phyloP scores from a whole-genome alignment of 2,113 vertebrate species.

The Poeciliopsis turrubarensis region DNA sequence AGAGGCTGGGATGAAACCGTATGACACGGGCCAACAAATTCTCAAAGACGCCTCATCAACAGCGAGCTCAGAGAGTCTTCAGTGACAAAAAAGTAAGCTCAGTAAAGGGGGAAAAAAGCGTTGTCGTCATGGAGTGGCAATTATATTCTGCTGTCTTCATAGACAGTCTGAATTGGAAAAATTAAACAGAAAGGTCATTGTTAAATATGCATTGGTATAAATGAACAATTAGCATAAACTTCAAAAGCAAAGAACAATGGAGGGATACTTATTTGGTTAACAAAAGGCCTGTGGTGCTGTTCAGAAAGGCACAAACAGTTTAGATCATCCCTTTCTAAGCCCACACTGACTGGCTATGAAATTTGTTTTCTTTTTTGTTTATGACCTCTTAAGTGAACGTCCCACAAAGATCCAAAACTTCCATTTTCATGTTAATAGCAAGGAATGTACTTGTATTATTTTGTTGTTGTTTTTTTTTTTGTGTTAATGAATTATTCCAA shows the following conservation, averaged over 20 bases:
- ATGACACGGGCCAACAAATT: too few species aligned
- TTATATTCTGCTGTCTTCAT: constrained; percentile 14
- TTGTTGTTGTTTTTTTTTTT: constrained; percentile 25
- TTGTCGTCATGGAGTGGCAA: too few species aligned
- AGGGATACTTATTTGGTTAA: constrained; percentile 37
- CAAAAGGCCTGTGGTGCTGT: constrained; percentile 30
- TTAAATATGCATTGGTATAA: constrained; percentile 52
- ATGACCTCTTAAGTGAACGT: background rate
- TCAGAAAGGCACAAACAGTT: constrained; percentile 16
- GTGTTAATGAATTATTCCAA: constrained; percentile 19
- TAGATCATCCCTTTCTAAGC: constrained; percentile 8
- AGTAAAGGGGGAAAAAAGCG: too few species aligned
- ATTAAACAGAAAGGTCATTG: constrained; percentile 33
- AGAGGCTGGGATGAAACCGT: too few species aligned
- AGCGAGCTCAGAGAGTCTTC: too few species aligned
- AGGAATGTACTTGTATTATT: constrained; percentile 6
- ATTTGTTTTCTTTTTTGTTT: constrained; percentile 10
- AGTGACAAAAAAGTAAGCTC: too few species aligned
- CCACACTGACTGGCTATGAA: constrained; percentile 11
- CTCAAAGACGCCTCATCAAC: too few species aligned
- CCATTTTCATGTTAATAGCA: constrained; percentile 33
- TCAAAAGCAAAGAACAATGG: constrained; percentile 49
- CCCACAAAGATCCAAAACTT: constrained; percentile 21
- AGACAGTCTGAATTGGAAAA: constrained; percentile 2
- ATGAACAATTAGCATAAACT: constrained; percentile 58